A percentile compares a stretch with the other conserved stretches of the same genome.
phyloP scores from a whole-genome alignment of 2,888 invertebrate genomes.

The Onchidella celtica region DNA sequence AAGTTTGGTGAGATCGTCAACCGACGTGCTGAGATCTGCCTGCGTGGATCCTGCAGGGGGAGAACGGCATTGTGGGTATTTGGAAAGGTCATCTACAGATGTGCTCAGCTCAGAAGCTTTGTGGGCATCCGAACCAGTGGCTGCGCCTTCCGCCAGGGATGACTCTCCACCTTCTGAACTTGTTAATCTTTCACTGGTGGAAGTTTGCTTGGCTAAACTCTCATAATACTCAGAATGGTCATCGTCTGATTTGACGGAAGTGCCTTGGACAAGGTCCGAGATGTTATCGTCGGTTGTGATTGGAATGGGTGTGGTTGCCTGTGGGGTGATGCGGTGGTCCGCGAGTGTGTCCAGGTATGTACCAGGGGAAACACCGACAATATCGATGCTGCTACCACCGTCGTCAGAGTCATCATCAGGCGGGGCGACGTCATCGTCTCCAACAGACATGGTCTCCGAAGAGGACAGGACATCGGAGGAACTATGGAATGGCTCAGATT shows the following conservation, averaged over 20 bases:
- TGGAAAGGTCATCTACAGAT: conserved; percentile 37
- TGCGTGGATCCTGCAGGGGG: not conserved
- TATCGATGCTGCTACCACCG: not conserved
- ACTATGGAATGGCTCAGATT: conserved; percentile 43
- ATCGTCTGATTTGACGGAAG: not conserved
- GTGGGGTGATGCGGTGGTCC: not conserved
- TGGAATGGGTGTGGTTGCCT: conserved; percentile 25
- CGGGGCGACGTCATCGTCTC: conserved; percentile 37
- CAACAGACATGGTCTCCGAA: conserved; percentile 47
- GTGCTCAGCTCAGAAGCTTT: conserved; percentile 23
- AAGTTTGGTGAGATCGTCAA: conserved; percentile 9
- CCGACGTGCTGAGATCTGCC: conserved; percentile 23
- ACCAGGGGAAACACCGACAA: not conserved
- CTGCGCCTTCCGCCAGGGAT: not conserved
- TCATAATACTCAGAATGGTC: not conserved
- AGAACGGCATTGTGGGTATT: conserved; percentile 32
- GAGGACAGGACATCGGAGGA: conserved; percentile 37
- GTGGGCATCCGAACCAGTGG: not conserved
- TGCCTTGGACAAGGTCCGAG: not conserved
- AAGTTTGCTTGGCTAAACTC: too few relatives aligned
- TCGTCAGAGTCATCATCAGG: conserved; percentile 4
- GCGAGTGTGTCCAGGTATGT: not conserved
- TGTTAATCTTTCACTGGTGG: not conserved
- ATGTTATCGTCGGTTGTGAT: not conserved
- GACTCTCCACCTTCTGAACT: not conserved